These are phyloP conservation scores for Sminthurides aquaticus DNA, from an alignment of 2,888 invertebrate genomes.

Conservation along the genomic window DNA sequence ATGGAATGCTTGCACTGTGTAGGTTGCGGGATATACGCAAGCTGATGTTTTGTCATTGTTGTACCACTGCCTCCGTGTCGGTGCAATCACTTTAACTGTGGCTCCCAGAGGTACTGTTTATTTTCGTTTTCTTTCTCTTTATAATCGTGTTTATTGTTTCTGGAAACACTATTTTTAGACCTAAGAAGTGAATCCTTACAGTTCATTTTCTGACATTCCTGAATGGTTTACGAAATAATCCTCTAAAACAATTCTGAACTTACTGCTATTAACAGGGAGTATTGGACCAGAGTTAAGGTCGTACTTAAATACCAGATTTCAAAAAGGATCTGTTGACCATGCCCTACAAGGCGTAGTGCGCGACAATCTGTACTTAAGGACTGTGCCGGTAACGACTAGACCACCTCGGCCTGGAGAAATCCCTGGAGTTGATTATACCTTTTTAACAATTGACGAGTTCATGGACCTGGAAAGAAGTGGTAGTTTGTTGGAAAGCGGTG, in stretches of 20 bases:
- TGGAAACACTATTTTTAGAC: background rate
- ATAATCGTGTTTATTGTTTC: no score
- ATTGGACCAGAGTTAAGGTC: constrained; percentile 52
- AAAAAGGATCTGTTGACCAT: constrained; percentile 55
- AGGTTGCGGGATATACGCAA: constrained; percentile 54
- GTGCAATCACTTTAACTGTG: constrained; percentile 52
- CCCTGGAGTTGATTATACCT: constrained; percentile 58
- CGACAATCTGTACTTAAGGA: constrained; percentile 57
- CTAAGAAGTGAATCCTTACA: background rate
- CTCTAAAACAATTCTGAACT: no score
- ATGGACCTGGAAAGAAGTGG: constrained; percentile 53
- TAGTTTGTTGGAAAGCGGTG: constrained; percentile 56
- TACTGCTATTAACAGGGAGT: constrained; percentile 48
- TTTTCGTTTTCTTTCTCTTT: background rate
- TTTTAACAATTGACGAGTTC: constrained; percentile 54
- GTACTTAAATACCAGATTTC: constrained; percentile 54
- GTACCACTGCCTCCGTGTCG: constrained; percentile 52
- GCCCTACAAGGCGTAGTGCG: constrained; percentile 58
- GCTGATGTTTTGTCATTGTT: constrained; percentile 52
- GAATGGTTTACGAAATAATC: no score
- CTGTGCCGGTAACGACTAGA: constrained; percentile 58
- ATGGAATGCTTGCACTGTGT: constrained; percentile 13
- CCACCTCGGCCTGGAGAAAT: constrained; percentile 54
- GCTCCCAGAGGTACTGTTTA: constrained; percentile 50
- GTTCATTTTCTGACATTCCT: background rate